phyloP scores from a whole-genome alignment of 2,113 vertebrate genomes.

The Bos javanicus region DNA sequence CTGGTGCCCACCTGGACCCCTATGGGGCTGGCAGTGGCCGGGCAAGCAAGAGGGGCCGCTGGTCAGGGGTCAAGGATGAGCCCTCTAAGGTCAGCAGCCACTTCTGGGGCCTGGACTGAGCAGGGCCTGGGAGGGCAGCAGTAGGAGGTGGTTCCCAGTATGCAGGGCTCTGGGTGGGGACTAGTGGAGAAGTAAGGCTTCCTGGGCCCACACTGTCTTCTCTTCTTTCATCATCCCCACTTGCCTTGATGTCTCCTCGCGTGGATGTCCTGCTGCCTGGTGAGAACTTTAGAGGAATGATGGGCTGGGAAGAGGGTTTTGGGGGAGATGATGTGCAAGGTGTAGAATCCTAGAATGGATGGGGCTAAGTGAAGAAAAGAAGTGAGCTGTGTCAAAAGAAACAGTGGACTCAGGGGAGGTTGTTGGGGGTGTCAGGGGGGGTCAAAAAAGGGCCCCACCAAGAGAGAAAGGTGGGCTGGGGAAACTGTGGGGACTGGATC shows the following conservation, averaged over 20 bases:
- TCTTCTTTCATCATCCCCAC: background rate
- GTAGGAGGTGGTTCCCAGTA: background rate
- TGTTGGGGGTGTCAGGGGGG: rapidly evolving
- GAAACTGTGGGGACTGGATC: too few relatives aligned
- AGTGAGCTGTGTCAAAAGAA: background rate
- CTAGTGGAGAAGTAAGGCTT: background rate
- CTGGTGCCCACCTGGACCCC: slow-evolving; percentile 88
- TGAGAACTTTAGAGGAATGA: slow-evolving; percentile 17
- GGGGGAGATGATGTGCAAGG: background rate
- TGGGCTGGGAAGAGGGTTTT: background rate
- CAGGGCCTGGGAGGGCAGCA: background rate
- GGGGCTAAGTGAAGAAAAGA: background rate
- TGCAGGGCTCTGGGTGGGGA: background rate
- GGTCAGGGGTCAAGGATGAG: slow-evolving; percentile 89
- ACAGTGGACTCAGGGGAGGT: background rate
- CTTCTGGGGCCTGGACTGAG: background rate
- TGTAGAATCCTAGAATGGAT: background rate
- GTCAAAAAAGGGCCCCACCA: background rate
- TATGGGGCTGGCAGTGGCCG: slow-evolving; percentile 84
- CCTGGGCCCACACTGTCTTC: background rate
- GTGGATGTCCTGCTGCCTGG: background rate
- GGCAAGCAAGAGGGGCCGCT: slow-evolving; percentile 86
- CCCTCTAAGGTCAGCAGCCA: slow-evolving; percentile 84
- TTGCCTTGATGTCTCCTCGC: background rate
- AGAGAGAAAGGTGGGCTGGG: background rate